phyloP scores from a whole-genome alignment of 2,888 invertebrate genomes.

The Glomeris marginata region DNA sequence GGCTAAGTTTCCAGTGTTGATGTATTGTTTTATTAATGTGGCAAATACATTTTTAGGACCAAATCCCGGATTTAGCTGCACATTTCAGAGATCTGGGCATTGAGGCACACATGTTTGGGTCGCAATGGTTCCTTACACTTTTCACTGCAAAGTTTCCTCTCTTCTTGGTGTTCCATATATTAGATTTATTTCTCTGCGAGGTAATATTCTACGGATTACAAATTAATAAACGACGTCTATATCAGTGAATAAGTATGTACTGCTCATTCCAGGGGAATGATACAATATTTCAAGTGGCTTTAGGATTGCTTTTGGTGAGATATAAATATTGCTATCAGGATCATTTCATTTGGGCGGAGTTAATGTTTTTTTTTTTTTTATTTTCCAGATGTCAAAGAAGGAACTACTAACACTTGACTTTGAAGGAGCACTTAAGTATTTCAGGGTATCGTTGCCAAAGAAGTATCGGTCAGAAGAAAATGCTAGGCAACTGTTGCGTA shows the following conservation, averaged over 20 bases:
- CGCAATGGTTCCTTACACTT: conserved; percentile 99
- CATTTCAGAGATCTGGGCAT: conserved; percentile 53
- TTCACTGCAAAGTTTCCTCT: conserved; percentile 98
- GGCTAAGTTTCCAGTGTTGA: too few relatives aligned
- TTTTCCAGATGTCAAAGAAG: conserved; percentile 46
- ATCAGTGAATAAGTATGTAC: too few relatives aligned
- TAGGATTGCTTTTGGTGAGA: conserved; percentile 73
- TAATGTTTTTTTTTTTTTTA: too few relatives aligned
- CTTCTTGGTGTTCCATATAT: conserved; percentile 88
- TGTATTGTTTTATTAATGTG: conserved; percentile 12
- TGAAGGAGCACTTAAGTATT: conserved; percentile 94
- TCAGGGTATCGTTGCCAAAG: conserved; percentile 91
- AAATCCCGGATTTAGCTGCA: conserved; percentile 32
- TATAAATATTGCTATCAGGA: conserved; percentile 12
- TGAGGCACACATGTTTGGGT: conserved; percentile 98
- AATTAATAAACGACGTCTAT: too few relatives aligned
- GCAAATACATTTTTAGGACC: conserved; percentile 30
- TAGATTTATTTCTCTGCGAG: conserved; percentile 76
- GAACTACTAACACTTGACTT: conserved; percentile 88
- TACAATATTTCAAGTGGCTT: conserved; percentile 87
- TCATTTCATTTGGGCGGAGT: conserved; percentile 17
- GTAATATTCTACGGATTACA: conserved; percentile 25
- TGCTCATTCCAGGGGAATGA: conserved; percentile 89
- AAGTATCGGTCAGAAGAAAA: conserved; percentile 84
- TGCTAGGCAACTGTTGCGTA: conserved; percentile 72